Percentiles rank a stretch among this genome's conserved stretches.
Evolutionary conservation across 2,797 vertebrate genomes (phyloP).

Genomic region (Corythornis leucogaster): DNA sequence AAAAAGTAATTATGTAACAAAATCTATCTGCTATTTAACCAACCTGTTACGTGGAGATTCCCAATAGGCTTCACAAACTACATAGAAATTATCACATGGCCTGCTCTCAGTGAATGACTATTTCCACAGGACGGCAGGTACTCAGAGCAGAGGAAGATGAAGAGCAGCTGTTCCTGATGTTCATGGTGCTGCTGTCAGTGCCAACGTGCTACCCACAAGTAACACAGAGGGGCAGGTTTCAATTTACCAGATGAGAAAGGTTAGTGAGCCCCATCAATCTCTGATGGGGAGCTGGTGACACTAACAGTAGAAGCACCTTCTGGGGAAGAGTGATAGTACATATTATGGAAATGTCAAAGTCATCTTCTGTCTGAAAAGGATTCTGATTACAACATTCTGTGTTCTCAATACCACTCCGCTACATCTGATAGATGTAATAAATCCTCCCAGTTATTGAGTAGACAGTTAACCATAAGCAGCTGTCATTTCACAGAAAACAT

Average conservation of each 20-base stretch:
- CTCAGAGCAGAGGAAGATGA: background rate
- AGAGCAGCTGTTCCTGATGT: background rate
- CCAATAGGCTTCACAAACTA: background rate
- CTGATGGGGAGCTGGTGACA: accelerated
- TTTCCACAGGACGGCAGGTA: background rate
- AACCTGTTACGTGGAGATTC: background rate
- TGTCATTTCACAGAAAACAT: background rate
- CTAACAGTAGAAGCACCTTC: background rate
- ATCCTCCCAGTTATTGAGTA: background rate
- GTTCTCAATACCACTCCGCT: background rate
- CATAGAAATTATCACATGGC: background rate
- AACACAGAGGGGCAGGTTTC: background rate
- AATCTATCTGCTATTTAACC: background rate
- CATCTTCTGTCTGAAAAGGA: background rate
- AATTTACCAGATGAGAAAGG: background rate
- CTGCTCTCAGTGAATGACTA: background rate
- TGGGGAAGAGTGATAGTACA: background rate
- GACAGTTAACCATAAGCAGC: background rate
- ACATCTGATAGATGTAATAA: background rate
- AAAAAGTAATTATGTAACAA: background rate
- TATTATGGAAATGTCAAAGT: background rate
- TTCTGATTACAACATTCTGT: background rate
- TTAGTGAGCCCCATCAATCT: background rate
- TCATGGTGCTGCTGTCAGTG: background rate
- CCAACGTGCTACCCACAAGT: background rate